Evolutionary conservation across 2,113 vertebrate species (phyloP), one percentile per base, ranked within the genome.

Genomic region (Jaculus jaculus): DNA sequence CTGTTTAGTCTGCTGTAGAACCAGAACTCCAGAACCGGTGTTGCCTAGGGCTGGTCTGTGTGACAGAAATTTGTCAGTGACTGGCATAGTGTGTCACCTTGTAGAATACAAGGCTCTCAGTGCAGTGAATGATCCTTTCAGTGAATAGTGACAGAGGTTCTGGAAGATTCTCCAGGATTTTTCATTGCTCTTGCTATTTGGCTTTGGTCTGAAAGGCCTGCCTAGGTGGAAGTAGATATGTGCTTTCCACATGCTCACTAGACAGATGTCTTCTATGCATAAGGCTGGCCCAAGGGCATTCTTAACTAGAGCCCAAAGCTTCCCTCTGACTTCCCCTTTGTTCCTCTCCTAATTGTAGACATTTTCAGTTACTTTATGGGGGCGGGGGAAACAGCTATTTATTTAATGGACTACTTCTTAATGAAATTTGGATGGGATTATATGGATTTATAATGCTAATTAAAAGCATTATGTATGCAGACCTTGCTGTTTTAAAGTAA

Each of bases 401-500:
- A 77, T 47, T 84, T 84, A 90, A 23, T 37, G 75, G 66, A 84
- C 86, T 91, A 65, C 42, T 69, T 88, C 77, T 87, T 94, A 89
- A 79, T 91, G 93, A 97, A 96, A 90, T 95, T n/a, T 94, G 77
- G 90, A 63, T 96, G 78, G 34, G 26, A 74, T 95, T 96, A 54
- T 91, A 83, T 91, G 74, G 23, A 71, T 90, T 97, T 96, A 32
- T 93, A 97, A 84, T 94, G 69, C 91, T 94, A 66, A 13, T 30
- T 90, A 74, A 78, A 96, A 94, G 95, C 80, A 68, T 96, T 94
- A 83, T 61, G 66, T 89, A 89, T 77, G 96, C 93, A 97, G 74
- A 96, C 87, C 37, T 65, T 96, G 90, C 82, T 95, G 92, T 96
- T 96, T 98, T 96, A 92, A 89, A 96, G 60, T 66, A 77, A 87